Evolutionary conservation across 2,113 vertebrate genomes (phyloP).

Genomic region (Excalfactoria chinensis): DNA sequence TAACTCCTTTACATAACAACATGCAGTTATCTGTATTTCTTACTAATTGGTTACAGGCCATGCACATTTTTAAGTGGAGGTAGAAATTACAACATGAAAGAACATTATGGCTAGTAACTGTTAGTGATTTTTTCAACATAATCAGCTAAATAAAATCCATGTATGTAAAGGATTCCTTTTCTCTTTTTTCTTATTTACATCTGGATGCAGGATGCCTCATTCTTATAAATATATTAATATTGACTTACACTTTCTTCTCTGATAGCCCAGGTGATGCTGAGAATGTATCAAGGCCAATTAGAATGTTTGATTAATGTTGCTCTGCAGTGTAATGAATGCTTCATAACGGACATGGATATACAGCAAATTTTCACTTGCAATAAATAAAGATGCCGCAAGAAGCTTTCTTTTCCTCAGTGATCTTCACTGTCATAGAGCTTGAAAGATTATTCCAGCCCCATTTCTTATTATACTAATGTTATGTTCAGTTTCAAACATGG

Average conservation of each 20-base stretch:
- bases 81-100: not conserved
- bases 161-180: not conserved
- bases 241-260: not conserved
- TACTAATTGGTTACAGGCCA: constrained; percentile 6
- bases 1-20: not conserved
- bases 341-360: not conserved
- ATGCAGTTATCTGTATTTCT: constrained; percentile 27
- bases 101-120: not conserved
- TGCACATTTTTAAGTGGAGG: not conserved
- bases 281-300: not conserved
- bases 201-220: not conserved
- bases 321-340: not conserved
- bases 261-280: not conserved
- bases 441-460: not conserved
- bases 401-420: not conserved
- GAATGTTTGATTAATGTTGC: not conserved
- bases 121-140: not conserved
- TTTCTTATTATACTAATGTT: constrained; percentile 7
- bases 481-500: not conserved
- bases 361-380: not conserved
- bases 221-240: not conserved
- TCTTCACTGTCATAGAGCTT: not conserved
- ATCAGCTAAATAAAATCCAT: not conserved
- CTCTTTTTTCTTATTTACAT: not conserved
- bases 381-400: not conserved